A percentile compares a stretch with the other conserved stretches of the same genome.
Evolutionary conservation across 2,888 invertebrate species (phyloP).

Genomic region (Mythimna vitellina): DNA sequence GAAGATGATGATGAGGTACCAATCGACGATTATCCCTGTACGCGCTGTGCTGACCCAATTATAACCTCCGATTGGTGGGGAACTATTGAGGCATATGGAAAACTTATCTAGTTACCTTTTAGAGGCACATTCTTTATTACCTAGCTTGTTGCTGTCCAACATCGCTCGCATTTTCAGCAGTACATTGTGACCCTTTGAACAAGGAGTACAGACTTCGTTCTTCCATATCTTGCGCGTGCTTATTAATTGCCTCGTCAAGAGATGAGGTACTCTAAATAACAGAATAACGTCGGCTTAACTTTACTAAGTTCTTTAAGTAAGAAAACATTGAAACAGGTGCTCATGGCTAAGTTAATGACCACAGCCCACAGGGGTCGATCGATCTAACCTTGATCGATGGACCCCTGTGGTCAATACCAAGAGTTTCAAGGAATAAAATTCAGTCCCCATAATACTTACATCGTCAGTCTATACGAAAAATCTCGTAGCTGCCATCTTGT

Average conservation of each 20-base stretch:
- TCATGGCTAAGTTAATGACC: background rate
- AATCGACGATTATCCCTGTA: too few species aligned
- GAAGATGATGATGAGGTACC: too few species aligned
- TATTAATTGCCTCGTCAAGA: slow-evolving; percentile 66
- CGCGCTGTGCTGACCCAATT: too few species aligned
- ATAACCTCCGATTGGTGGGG: too few species aligned
- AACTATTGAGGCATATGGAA: too few species aligned
- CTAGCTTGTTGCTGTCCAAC: slow-evolving; percentile 65
- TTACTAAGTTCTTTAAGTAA: background rate
- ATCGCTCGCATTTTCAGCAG: slow-evolving; percentile 74
- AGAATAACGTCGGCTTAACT: background rate
- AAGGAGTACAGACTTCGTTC: slow-evolving; percentile 80
- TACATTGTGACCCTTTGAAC: slow-evolving; percentile 79
- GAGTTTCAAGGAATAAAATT: too few species aligned
- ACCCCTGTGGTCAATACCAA: background rate
- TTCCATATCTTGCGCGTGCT: slow-evolving; percentile 66
- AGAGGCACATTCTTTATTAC: slow-evolving; percentile 60
- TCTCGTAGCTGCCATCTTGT: too few species aligned
- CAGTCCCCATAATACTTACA: too few species aligned
- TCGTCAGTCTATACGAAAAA: too few species aligned
- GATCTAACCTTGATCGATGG: background rate
- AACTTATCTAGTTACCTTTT: slow-evolving; percentile 41
- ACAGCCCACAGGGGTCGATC: background rate
- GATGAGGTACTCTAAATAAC: slow-evolving; percentile 73
- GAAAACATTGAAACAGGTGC: background rate